Base-by-base conservation (phyloP, 2,113 vertebrate genomes). In the Grammomys dolichurus region DNA sequence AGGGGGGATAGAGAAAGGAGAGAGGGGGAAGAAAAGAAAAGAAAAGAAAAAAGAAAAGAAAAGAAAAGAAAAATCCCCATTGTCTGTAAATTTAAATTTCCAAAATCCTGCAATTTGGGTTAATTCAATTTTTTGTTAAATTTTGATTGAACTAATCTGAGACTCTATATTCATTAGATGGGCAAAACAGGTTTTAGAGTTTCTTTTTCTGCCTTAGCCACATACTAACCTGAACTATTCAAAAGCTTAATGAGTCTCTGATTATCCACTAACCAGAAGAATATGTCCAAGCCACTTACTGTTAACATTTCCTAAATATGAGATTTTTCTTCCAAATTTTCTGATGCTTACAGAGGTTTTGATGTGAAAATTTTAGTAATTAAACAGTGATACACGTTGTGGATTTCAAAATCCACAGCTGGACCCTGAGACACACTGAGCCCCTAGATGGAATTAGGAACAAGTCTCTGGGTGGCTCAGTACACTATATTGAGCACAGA, bases 51-150 rank as follows among this genome's bases (percentile, higher is more conserved):
- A 60, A 20, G 58, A 60, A 22, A 26, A 69, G 33, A 70, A 70
- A 70, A 6, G 7, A 70, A 40, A 40, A 40, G 40, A 5, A 65
- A 95, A 93, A 96, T 91, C 3, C 54, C 31, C 43, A 69, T 46
- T 92, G 72, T 91, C 75, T 90, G 70, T 92, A 75, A 92, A 56
- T 82, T 40, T 92, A 60, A 73, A 82, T 76, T 92, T 51, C 26
- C 11, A 77, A 46, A 93, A 85, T 88, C 88, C 77, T 75, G 67
- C 88, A 82, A 86, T 87, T 82, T 89, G 36, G 36, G 69, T 56
- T 93, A 95, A 96, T 86, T 81, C 72, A 26, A 87, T 58, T 89
- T 86, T 90, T 96, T 19, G 95, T 96, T 95, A 95, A 78, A 93
- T 91, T 97, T 89, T 81, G 78, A 90, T 88, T 77, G 31, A 81